These are phyloP conservation scores for Poecile atricapillus DNA, from an alignment of 2,113 vertebrate genomes.

Conservation along the genomic window DNA sequence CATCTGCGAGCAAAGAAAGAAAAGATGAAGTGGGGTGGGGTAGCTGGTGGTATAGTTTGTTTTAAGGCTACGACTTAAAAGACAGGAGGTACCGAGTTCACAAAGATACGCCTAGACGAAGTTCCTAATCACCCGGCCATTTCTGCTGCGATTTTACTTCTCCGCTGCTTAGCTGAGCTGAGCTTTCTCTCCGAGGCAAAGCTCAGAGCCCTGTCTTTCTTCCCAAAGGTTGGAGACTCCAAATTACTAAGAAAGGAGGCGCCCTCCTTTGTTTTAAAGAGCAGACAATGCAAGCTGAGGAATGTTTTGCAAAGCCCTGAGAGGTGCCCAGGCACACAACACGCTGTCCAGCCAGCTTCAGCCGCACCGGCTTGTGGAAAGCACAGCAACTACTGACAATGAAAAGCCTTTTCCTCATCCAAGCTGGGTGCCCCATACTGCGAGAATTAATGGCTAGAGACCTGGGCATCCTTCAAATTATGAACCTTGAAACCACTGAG, in stretches of 20 bases:
- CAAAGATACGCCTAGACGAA: neutral
- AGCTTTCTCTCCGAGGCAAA: neutral
- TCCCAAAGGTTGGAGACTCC: neutral
- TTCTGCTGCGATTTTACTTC: neutral
- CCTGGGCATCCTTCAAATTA: constrained; percentile 84
- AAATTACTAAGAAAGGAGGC: constrained; percentile 55
- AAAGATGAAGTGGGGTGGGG: neutral
- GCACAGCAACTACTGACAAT: constrained; percentile 70
- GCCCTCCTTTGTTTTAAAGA: constrained; percentile 49
- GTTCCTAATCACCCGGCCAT: neutral
- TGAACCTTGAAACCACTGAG: constrained; percentile 84
- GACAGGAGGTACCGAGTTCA: neutral
- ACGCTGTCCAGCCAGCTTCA: constrained; percentile 47
- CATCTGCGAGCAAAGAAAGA: neutral
- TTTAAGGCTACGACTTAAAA: neutral
- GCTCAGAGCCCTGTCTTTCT: neutral
- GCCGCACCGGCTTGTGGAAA: constrained; percentile 62
- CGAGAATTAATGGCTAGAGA: constrained; percentile 83
- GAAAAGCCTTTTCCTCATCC: constrained; percentile 75
- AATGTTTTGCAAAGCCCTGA: constrained; percentile 49
- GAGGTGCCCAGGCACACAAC: constrained; percentile 51
- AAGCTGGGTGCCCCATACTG: constrained; percentile 81
- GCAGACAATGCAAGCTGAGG: constrained; percentile 49
- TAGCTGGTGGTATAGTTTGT: neutral
- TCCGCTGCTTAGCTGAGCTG: neutral